Evolutionary conservation across 2,113 vertebrate species (phyloP).

Genomic region (Falco punctatus): DNA sequence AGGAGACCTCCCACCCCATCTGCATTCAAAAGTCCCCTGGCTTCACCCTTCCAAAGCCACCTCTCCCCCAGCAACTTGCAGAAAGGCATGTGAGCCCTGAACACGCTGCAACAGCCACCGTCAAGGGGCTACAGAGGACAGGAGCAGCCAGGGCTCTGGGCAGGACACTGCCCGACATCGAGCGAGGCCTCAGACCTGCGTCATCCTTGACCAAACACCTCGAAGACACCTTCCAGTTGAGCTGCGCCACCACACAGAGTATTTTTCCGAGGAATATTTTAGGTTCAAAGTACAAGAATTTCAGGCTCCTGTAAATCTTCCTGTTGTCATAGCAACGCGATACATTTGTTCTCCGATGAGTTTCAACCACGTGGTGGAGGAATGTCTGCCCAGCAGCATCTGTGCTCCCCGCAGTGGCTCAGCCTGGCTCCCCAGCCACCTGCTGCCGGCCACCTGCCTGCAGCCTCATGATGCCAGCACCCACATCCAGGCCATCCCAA

Average conservation of each 20-base stretch:
- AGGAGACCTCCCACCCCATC: fast-evolving
- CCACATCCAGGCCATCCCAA: fast-evolving
- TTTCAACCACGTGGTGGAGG: not conserved
- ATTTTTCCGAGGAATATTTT: not conserved
- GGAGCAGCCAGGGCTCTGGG: fast-evolving
- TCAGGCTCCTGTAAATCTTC: not conserved
- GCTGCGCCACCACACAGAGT: fast-evolving
- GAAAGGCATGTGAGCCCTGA: fast-evolving
- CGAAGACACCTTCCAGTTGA: not conserved
- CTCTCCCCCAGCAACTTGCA: not conserved
- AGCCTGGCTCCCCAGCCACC: too few relatives aligned
- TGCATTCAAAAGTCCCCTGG: fast-evolving
- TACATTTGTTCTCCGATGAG: not conserved
- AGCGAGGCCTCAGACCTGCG: fast-evolving
- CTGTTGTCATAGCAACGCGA: not conserved
- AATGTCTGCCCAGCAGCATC: not conserved
- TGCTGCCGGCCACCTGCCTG: too few relatives aligned
- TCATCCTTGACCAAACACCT: not conserved
- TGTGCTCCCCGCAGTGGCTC: fast-evolving
- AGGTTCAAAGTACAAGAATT: not conserved
- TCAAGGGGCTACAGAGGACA: fast-evolving
- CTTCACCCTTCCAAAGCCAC: not conserved
- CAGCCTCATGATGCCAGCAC: too few relatives aligned
- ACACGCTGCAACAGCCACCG: fast-evolving
- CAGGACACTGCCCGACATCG: fast-evolving